Evolutionary conservation across 1,140 invertebrate species (phyloP).

Genomic region (Caligus rogercresseyi): DNA sequence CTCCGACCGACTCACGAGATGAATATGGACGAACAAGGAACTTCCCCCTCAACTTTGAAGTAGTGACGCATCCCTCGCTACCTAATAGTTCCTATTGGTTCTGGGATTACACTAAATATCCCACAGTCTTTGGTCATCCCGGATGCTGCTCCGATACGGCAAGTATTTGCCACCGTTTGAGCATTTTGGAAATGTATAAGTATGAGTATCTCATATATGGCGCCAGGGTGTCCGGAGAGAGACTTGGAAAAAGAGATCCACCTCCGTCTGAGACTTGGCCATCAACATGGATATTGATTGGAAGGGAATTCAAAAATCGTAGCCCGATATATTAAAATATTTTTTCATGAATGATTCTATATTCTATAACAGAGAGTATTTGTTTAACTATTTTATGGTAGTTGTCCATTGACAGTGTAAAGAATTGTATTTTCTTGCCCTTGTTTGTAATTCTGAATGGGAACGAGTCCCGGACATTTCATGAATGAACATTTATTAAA

Average conservation of each 20-base stretch:
- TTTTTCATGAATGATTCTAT: too few relatives aligned
- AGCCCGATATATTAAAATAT: too few relatives aligned
- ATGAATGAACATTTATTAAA: too few relatives aligned
- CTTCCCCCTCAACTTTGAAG: slow-evolving; percentile 77
- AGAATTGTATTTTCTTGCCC: too few relatives aligned
- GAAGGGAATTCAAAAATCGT: not conserved
- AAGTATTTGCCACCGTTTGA: not conserved
- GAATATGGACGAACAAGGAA: slow-evolving; percentile 62
- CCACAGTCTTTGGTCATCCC: slow-evolving; percentile 46
- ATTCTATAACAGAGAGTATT: too few relatives aligned
- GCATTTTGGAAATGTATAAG: not conserved
- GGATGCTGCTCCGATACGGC: not conserved
- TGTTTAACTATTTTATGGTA: too few relatives aligned
- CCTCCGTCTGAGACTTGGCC: not conserved
- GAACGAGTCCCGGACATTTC: too few relatives aligned
- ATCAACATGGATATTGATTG: not conserved
- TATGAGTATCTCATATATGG: not conserved
- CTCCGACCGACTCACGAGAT: slow-evolving; percentile 50
- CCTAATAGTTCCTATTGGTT: slow-evolving; percentile 71
- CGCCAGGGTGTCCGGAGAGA: not conserved
- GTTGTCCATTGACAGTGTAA: too few relatives aligned
- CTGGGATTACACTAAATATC: slow-evolving; percentile 83
- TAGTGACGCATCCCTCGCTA: slow-evolving; percentile 69
- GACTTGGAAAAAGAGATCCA: not conserved
- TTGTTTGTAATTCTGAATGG: too few relatives aligned